phyloP scores from a whole-genome alignment of 2,888 invertebrate genomes.

The Rhogogaster chlorosoma region DNA sequence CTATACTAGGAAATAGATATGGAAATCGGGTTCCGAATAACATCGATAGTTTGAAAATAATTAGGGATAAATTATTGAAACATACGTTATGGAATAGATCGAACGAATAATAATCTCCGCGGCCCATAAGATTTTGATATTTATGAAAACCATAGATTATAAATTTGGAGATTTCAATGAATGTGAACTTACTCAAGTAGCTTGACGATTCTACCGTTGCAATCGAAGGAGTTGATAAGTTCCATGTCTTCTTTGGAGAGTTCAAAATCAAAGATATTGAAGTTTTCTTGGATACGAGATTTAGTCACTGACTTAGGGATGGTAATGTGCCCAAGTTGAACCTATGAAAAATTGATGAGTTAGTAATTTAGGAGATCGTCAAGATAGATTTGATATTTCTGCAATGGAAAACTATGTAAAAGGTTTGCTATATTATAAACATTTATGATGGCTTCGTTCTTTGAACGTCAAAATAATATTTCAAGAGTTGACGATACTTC shows the following conservation, averaged over 20 bases:
- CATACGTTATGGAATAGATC: background rate
- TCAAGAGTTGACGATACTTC: background rate
- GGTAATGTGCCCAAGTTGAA: conserved; percentile 80
- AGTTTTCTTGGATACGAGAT: conserved; percentile 81
- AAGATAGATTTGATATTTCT: background rate
- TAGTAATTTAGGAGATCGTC: background rate
- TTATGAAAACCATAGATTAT: background rate
- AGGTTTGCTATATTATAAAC: background rate
- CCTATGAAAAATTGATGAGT: conserved; percentile 69
- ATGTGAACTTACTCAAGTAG: conserved; percentile 59
- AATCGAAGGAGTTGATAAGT: conserved; percentile 72
- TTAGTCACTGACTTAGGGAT: conserved; percentile 85
- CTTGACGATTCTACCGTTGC: conserved; percentile 64
- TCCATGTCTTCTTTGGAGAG: conserved; percentile 79
- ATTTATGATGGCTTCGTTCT: background rate
- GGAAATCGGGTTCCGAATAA: no score
- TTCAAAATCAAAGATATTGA: conserved; percentile 83
- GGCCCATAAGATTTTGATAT: background rate
- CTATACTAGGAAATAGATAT: no score
- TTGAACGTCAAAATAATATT: background rate
- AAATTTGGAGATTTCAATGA: background rate
- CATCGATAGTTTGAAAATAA: background rate
- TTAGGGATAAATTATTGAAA: background rate
- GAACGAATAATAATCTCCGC: background rate
- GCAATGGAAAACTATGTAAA: background rate